These are phyloP conservation scores for Siniperca knerii DNA, from an alignment of 2,113 vertebrate species.

Conservation along the genomic window DNA sequence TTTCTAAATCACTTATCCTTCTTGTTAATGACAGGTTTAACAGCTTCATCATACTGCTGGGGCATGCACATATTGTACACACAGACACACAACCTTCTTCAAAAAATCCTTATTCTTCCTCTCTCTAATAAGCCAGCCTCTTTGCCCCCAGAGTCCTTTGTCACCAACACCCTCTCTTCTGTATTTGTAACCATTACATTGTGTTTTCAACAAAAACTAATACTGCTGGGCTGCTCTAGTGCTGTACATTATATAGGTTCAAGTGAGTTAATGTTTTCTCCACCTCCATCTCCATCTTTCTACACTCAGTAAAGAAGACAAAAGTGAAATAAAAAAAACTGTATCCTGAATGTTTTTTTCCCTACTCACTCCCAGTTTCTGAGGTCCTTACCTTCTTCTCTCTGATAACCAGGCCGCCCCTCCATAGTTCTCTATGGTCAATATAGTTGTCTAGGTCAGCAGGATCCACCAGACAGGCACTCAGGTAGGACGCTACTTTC, in stretches of 20 bases:
- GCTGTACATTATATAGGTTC: neutral
- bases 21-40: neutral
- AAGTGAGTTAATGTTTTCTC: conserved; percentile 9
- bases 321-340: neutral
- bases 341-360: neutral
- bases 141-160: neutral
- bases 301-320: neutral
- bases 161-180: conserved; percentile 7
- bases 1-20: conserved; percentile 8
- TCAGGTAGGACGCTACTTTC: conserved; percentile 67
- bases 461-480: conserved; percentile 54
- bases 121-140: neutral
- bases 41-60: neutral
- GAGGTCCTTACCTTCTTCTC: conserved; percentile 75
- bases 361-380: neutral
- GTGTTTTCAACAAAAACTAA: conserved; percentile 17
- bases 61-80: neutral
- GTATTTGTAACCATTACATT: conserved; percentile 23
- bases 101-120: conserved; percentile 2
- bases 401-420: conserved; percentile 74
- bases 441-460: conserved; percentile 53
- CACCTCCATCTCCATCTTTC: neutral
- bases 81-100: neutral
- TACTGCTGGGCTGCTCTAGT: neutral
- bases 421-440: conserved; percentile 68